A percentile compares a stretch with the other conserved stretches of the same genome.
phyloP scores from a whole-genome alignment of 1,140 invertebrate genomes.

The Drosophila mayri region DNA sequence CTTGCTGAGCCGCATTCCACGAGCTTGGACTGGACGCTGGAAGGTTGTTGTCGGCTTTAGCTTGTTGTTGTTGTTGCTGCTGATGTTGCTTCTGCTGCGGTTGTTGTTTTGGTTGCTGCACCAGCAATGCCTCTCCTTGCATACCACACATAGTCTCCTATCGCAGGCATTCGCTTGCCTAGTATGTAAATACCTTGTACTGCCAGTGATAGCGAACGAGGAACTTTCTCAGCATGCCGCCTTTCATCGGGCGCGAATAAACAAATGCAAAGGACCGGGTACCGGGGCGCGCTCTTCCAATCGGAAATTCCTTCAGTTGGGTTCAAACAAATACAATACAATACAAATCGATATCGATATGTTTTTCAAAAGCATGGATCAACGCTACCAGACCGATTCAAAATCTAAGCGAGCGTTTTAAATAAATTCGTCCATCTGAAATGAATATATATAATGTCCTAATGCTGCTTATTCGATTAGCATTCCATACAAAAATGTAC shows the following conservation, averaged over 20 bases:
- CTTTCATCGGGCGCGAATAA: not conserved
- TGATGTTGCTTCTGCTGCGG: conserved; percentile 6
- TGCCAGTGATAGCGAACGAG: conserved; percentile 1
- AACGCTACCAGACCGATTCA: not conserved
- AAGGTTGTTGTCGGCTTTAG: conserved; percentile 32
- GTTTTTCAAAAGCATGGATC: too few species aligned
- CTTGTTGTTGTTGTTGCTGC: conserved; percentile 20
- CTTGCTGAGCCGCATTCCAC: conserved; percentile 76
- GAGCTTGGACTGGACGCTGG: conserved; percentile 43
- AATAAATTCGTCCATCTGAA: too few species aligned
- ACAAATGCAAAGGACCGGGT: not conserved
- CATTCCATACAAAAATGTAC: not conserved
- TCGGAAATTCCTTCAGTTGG: conserved; percentile 1
- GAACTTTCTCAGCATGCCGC: conserved; percentile 1
- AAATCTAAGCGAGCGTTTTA: not conserved
- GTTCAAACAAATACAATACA: conserved; percentile 2
- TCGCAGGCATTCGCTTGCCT: not conserved
- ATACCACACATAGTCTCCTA: conserved; percentile 5
- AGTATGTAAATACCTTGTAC: conserved; percentile 10
- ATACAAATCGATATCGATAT: too few species aligned
- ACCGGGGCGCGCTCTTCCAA: conserved; percentile 1
- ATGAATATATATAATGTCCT: too few species aligned
- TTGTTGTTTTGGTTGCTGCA: conserved; percentile 23
- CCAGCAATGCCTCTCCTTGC: conserved; percentile 5
- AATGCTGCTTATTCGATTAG: not conserved